Percentiles rank a stretch among this genome's conserved stretches.
These are phyloP conservation scores for Halocynthia roretzi DNA, from an alignment of 23 tunicate genomes.

Conservation along the genomic window DNA sequence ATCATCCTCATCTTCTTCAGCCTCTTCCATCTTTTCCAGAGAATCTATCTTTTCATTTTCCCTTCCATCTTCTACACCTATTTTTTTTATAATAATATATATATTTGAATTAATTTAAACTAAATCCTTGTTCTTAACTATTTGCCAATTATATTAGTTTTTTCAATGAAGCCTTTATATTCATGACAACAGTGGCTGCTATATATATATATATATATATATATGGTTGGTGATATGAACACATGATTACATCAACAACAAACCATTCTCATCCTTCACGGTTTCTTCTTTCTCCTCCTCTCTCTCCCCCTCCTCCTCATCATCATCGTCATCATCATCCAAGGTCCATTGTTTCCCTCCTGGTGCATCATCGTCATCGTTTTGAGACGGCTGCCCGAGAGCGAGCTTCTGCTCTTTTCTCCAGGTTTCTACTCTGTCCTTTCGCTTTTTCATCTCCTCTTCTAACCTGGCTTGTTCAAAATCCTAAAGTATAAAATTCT, in stretches of 20 bases:
- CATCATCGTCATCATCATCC: conserved; percentile 82
- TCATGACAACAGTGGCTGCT: too few relatives aligned
- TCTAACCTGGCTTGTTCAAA: conserved; percentile 86
- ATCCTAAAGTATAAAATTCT: conserved; percentile 18
- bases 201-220: too few relatives aligned
- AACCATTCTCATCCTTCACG: background rate
- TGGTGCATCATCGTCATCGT: conserved; percentile 38
- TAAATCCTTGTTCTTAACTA: background rate
- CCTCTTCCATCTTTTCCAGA: conserved; percentile 7
- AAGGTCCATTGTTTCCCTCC: conserved; percentile 53
- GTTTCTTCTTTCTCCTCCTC: background rate
- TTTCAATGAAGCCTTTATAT: background rate
- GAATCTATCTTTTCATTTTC: conserved; percentile 21
- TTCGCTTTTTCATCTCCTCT: conserved; percentile 79
- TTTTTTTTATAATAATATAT: background rate
- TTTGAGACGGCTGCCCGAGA: conserved; percentile 8
- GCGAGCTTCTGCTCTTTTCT: conserved; percentile 50
- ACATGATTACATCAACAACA: too few relatives aligned
- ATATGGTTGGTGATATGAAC: too few relatives aligned
- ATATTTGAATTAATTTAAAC: background rate
- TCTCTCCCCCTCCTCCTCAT: conserved; percentile 20
- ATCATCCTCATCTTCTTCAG: conserved; percentile 82
- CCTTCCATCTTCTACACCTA: conserved; percentile 13
- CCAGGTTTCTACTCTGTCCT: conserved; percentile 89
- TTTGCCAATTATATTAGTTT: background rate